These are phyloP conservation scores for Cryptocheilus praepositus DNA, from an alignment of 2,888 invertebrate species.

Conservation along the genomic window DNA sequence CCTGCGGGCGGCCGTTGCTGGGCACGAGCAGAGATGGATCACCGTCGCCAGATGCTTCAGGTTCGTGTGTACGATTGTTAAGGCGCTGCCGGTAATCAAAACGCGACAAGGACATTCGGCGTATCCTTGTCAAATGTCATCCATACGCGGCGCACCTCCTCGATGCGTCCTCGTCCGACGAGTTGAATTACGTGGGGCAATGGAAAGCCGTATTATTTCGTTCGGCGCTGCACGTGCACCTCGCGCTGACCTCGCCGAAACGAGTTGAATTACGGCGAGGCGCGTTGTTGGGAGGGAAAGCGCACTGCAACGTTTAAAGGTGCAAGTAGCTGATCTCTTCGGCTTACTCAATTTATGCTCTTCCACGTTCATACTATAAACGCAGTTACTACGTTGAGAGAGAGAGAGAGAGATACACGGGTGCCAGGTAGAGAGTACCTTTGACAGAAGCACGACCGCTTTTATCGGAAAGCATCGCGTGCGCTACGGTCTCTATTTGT, in stretches of 20 bases:
- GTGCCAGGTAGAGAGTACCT: neutral
- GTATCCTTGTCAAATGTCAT: neutral
- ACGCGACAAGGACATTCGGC: too few species aligned
- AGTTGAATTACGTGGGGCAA: neutral
- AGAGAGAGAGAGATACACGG: neutral
- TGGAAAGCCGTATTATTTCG: too few species aligned
- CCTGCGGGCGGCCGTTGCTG: conserved; percentile 48
- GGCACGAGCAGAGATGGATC: conserved; percentile 55
- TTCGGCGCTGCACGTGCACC: neutral
- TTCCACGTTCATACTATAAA: neutral
- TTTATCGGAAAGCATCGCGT: too few species aligned
- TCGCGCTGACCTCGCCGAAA: neutral
- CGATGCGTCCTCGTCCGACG: neutral
- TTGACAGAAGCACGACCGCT: too few species aligned
- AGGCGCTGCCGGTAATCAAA: too few species aligned
- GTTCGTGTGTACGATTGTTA: conserved; percentile 48
- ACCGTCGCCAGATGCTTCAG: conserved; percentile 64
- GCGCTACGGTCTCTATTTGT: too few species aligned
- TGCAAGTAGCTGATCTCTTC: neutral
- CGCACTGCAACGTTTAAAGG: neutral
- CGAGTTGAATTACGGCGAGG: conserved; percentile 3
- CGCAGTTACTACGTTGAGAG: too few species aligned
- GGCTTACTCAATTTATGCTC: too few species aligned
- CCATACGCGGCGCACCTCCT: neutral
- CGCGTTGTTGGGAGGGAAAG: too few species aligned